A percentile compares a stretch with the other conserved stretches of the same genome.
phyloP scores from a whole-genome alignment of 2,888 invertebrate genomes.

The Malthinus flaveolus region DNA sequence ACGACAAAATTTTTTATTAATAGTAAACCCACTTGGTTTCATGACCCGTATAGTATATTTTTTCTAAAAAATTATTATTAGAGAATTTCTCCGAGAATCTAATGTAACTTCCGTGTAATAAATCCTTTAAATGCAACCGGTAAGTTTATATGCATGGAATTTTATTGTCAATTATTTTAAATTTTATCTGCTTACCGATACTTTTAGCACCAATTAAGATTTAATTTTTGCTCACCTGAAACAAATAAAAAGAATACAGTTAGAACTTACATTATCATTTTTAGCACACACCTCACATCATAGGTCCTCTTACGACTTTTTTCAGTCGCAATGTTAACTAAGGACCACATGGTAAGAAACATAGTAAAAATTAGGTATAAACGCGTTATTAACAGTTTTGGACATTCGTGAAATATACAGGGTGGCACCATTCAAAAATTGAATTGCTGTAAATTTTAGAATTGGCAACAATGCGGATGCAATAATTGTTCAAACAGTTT shows the following conservation, averaged over 20 bases:
- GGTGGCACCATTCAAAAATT: too few species aligned
- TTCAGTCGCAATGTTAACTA: too few species aligned
- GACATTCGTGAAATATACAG: too few species aligned
- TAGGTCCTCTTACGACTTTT: too few species aligned
- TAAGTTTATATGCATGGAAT: not conserved
- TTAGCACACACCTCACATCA: too few species aligned
- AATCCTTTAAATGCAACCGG: conserved; percentile 5
- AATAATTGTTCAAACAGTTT: too few species aligned
- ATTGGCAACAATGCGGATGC: too few species aligned
- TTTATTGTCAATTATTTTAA: conserved; percentile 17
- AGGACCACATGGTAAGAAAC: too few species aligned
- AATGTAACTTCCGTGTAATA: conserved; percentile 18
- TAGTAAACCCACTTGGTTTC: not conserved
- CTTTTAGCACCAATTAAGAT: not conserved
- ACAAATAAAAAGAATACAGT: conserved; percentile 7
- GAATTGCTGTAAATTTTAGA: too few species aligned
- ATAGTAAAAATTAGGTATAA: too few species aligned
- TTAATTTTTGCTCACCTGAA: conserved; percentile 13
- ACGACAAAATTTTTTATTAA: not conserved
- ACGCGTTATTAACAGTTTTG: too few species aligned
- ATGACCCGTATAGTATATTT: not conserved
- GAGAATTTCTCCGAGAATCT: conserved; percentile 13
- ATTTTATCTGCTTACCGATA: conserved; percentile 7
- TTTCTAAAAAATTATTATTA: not conserved
- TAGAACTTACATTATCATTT: too few species aligned